Evolutionary conservation across 2,113 vertebrate genomes (phyloP).

Genomic region (Sorex fumeus): DNA sequence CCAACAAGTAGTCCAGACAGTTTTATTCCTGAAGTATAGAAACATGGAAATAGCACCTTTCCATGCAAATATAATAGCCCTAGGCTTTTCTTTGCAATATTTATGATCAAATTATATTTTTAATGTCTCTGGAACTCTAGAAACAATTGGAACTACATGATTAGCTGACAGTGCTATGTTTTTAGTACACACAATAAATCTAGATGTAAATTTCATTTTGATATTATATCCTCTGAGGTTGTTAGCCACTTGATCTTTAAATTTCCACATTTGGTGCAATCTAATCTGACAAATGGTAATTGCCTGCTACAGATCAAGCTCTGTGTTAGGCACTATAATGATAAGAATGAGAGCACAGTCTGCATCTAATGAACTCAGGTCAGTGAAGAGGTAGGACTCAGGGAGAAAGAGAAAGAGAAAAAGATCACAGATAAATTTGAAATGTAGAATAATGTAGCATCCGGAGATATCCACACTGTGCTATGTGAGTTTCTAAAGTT

Average conservation of each 20-base stretch:
- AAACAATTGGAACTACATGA: constrained; percentile 79
- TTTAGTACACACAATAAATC: constrained; percentile 82
- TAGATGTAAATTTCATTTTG: constrained; percentile 74
- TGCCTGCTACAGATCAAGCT: not conserved
- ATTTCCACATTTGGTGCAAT: constrained; percentile 50
- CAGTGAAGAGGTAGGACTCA: not conserved
- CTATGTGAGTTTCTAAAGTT: not conserved
- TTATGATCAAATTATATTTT: constrained; percentile 85
- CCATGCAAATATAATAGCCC: constrained; percentile 73
- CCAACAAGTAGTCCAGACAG: constrained; percentile 40
- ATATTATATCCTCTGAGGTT: constrained; percentile 67
- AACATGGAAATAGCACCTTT: constrained; percentile 64
- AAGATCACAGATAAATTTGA: constrained; percentile 21
- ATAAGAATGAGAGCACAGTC: not conserved
- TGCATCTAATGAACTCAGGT: constrained; percentile 32
- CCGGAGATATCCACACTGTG: not conserved
- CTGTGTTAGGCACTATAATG: constrained; percentile 51
- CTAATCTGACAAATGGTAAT: constrained; percentile 66
- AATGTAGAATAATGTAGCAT: not conserved
- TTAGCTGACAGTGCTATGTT: constrained; percentile 82
- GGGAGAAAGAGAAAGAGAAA: not conserved
- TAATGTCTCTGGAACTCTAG: constrained; percentile 80
- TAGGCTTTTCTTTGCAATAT: constrained; percentile 79
- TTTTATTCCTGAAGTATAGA: constrained; percentile 53
- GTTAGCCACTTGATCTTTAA: constrained; percentile 77